Evolutionary conservation across 2,797 vertebrate genomes (phyloP), one percentile per base, ranked within the genome.

Genomic region (Coregonus suidteri): DNA sequence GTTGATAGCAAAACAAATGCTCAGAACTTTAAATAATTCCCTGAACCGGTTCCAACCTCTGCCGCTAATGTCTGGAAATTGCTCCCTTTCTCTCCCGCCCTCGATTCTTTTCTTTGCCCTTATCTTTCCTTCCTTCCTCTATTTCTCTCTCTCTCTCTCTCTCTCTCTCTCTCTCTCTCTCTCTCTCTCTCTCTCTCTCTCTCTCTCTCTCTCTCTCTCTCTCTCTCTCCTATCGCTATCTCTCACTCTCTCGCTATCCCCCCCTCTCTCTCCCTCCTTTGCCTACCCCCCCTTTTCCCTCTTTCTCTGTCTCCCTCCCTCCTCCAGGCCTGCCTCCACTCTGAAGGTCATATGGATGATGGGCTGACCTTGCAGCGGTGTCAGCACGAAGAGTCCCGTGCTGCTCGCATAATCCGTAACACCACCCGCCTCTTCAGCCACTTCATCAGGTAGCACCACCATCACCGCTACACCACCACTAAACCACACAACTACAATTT

Each of bases 301-400:
- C 11, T n/a, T 14, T 18, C 6, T 47, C 9, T 64, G 16, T 37
- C 1, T 72, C 1, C 77, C 9, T 65, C 11, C 76, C 76, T 75
- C 73, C 71, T 76, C 70, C 83, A 99, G 98, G 97, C 97, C n/a
- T 98, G 97, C 85, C 95, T 99, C 47, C 98, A 99, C 75, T 94
- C 96, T 87, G 98, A 99, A 93, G 98, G 98, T 74, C 98, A 99
- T 87, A 99, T 98, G 97, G 98, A 99, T 68, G 98, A 99, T 4
- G 97, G 97, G n/a, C 84, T 99, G 85, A 98, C 96, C 1, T 93
- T 99, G 71, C 97, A 99, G 91, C 96, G 97, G 75, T 99, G 97
- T 91, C 98, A 99, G 73, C 95, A 91, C 0, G 98, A 99, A 85
- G 98, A 99, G 91, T 98, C 97, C 65, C 94, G 96, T 14, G 97